Evolutionary conservation across 2,797 vertebrate genomes (phyloP).

Genomic region (Etheostoma nigrum): DNA sequence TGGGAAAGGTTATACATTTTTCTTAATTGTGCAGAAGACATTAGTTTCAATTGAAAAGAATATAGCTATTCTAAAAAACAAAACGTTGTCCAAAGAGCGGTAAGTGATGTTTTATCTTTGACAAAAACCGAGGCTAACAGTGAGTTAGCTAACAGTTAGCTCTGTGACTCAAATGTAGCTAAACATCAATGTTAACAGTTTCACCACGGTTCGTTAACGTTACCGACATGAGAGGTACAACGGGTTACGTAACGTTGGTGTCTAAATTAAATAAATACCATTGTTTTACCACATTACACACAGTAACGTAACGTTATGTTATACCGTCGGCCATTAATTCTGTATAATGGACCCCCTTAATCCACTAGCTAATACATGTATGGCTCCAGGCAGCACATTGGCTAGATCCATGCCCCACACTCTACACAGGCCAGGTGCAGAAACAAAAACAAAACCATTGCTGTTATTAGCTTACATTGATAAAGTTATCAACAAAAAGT

Average conservation of each 20-base stretch:
- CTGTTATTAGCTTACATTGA: too few species aligned
- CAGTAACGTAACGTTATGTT: too few species aligned
- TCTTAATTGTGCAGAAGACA: too few species aligned
- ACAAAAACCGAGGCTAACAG: neutral
- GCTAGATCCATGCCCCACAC: too few species aligned
- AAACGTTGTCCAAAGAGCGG: neutral
- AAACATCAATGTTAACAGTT: rapidly evolving
- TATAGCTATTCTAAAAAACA: neutral
- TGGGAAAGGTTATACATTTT: rapidly evolving
- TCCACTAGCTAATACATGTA: too few species aligned
- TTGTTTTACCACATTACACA: neutral
- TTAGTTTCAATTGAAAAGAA: neutral
- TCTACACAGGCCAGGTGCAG: too few species aligned
- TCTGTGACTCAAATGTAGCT: neutral
- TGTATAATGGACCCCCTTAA: too few species aligned
- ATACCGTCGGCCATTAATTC: too few species aligned
- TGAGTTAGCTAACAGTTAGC: neutral
- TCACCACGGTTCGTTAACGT: neutral
- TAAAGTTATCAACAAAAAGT: too few species aligned
- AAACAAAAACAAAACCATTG: too few species aligned
- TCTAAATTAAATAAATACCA: neutral
- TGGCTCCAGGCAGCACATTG: too few species aligned
- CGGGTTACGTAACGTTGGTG: neutral
- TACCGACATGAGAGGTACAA: too few species aligned
- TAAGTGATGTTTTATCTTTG: constrained; percentile 30